Percentiles rank a stretch among this genome's conserved stretches.
These are phyloP conservation scores for Eleutherodactylus coqui DNA, from an alignment of 2,797 vertebrate species.

Conservation along the genomic window DNA sequence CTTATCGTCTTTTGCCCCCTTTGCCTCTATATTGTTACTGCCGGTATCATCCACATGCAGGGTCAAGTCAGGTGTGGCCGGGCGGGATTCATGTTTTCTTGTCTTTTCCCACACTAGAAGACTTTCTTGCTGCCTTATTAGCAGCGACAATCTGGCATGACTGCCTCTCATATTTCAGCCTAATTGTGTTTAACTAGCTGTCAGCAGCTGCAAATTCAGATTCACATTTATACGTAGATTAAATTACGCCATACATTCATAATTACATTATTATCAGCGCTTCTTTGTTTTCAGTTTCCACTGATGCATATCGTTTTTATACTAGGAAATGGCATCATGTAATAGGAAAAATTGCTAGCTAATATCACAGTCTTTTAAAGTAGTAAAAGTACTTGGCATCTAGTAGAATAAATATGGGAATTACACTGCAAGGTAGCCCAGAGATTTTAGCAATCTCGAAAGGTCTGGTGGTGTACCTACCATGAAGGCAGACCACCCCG, in stretches of 20 bases:
- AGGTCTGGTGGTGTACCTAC: too few species aligned
- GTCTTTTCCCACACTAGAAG: neutral
- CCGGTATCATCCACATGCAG: neutral
- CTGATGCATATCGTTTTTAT: too few species aligned
- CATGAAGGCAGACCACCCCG: too few species aligned
- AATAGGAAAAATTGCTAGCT: too few species aligned
- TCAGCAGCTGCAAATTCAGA: neutral
- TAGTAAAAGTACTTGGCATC: too few species aligned
- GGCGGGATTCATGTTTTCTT: neutral
- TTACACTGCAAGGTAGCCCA: too few species aligned
- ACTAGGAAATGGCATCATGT: neutral
- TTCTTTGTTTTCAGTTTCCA: neutral
- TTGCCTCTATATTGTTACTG: neutral
- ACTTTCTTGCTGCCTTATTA: neutral
- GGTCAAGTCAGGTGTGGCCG: constrained; percentile 23
- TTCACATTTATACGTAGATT: neutral
- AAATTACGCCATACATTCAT: neutral
- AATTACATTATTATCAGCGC: neutral
- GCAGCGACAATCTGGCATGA: neutral
- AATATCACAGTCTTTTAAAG: too few species aligned
- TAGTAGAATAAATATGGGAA: too few species aligned
- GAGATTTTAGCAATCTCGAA: too few species aligned
- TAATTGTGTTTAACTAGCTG: constrained; percentile 5
- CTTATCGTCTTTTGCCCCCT: neutral
- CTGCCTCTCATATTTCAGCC: neutral